Conservation (phyloP, 1,140 invertebrate genomes). For the Notospermus geniculatus region DNA sequence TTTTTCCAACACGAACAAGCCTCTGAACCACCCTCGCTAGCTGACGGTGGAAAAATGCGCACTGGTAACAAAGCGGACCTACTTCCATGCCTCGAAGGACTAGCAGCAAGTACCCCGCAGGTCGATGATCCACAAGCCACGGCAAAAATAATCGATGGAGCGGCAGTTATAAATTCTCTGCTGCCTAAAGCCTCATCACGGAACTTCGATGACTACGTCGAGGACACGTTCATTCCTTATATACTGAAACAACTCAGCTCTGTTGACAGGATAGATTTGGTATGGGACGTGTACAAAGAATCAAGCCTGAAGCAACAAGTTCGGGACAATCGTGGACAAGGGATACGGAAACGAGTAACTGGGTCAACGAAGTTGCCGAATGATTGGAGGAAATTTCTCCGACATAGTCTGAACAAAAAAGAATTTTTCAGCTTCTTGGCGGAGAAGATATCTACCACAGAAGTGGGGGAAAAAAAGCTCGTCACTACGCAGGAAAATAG, state of each 20-base stretch:
- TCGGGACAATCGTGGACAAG: slow-evolving; percentile 5
- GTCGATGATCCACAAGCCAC: not conserved
- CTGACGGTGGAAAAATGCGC: too few species aligned
- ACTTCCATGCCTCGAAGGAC: too few species aligned
- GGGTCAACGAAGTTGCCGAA: not conserved
- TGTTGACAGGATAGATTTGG: not conserved
- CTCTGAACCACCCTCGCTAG: too few species aligned
- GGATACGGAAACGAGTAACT: not conserved
- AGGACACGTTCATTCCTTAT: not conserved
- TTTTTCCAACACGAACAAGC: too few species aligned
- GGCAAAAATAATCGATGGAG: not conserved
- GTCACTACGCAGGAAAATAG: too few species aligned
- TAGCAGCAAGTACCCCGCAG: not conserved
- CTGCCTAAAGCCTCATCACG: not conserved
- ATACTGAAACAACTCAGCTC: not conserved
- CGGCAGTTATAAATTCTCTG: not conserved
- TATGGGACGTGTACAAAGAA: not conserved
- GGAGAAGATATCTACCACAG: not conserved
- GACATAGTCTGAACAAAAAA: not conserved
- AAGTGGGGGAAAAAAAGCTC: not conserved
- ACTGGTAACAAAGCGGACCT: too few species aligned
- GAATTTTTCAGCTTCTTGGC: not conserved
- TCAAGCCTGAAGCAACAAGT: not conserved
- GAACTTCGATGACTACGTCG: not conserved
- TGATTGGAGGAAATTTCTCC: not conserved